Percentiles rank a stretch among this genome's conserved stretches.
phyloP scores from a whole-genome alignment of 2,113 vertebrate species.

The Furnarius figulus region DNA sequence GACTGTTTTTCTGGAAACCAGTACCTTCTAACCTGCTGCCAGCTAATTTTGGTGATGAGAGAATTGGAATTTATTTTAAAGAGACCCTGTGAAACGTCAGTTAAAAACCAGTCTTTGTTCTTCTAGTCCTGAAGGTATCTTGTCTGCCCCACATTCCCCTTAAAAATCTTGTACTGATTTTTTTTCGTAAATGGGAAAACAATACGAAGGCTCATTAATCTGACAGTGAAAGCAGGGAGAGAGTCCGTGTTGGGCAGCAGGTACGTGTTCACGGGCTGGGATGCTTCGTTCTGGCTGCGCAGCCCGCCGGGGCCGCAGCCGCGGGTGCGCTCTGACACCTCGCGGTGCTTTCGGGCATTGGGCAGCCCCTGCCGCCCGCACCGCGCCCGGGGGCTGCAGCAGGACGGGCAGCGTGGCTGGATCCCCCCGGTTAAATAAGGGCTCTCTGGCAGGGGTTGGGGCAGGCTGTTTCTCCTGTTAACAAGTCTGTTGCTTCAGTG shows the following conservation, averaged over 20 bases:
- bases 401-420: fast-evolving
- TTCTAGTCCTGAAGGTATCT: background rate
- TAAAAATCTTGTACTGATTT: background rate
- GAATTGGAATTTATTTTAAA: background rate
- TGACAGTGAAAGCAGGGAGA: background rate
- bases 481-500: fast-evolving
- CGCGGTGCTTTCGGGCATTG: background rate
- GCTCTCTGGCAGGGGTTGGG: fast-evolving
- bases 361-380: background rate
- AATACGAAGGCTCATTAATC: fast-evolving
- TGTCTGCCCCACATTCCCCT: fast-evolving
- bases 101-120: background rate
- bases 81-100: fast-evolving
- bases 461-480: fast-evolving
- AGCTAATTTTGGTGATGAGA: background rate
- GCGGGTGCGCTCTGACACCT: slow-evolving; percentile 37
- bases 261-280: fast-evolving
- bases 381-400: too few relatives aligned
- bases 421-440: fast-evolving
- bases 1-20: background rate
- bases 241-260: background rate
- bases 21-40: background rate
- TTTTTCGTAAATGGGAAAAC: background rate
- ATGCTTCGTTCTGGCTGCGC: fast-evolving
- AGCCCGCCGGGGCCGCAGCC: fast-evolving